Conservation (phyloP, 2,888 invertebrate genomes). For the Melolontha melolontha region DNA sequence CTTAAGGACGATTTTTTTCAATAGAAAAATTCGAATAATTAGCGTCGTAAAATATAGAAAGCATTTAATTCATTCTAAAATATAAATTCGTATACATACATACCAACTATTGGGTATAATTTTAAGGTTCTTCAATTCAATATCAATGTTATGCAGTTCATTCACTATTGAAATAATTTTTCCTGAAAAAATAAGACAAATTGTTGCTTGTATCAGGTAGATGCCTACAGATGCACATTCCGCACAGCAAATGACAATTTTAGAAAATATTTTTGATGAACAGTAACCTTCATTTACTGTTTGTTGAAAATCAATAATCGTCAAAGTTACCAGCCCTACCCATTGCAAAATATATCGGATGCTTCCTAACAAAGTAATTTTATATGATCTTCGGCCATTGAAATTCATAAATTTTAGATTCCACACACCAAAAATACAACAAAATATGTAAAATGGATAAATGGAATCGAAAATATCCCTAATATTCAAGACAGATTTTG, state of each 20-base stretch:
- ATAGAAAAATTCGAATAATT: too few species aligned
- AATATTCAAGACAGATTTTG: background rate
- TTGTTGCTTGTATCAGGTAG: too few species aligned
- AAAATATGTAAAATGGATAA: background rate
- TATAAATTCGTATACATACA: too few species aligned
- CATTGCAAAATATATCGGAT: constrained; percentile 1
- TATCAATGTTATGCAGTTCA: background rate
- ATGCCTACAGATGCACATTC: too few species aligned
- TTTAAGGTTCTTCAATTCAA: background rate
- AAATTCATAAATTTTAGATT: background rate
- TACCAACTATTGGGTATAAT: background rate
- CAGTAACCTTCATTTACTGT: background rate
- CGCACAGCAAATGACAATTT: too few species aligned
- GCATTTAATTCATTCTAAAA: too few species aligned
- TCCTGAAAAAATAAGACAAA: background rate
- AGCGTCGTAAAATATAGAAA: too few species aligned
- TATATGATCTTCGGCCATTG: background rate
- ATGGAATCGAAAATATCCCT: constrained; percentile 1
- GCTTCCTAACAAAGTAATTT: background rate
- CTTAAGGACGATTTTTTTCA: too few species aligned
- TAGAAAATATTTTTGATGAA: background rate
- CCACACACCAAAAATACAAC: background rate
- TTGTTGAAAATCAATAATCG: background rate
- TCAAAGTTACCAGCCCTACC: background rate
- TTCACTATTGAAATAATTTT: constrained; percentile 3